Base-by-base conservation (phyloP, 2,113 vertebrate species). In the Perca schrenkii region DNA sequence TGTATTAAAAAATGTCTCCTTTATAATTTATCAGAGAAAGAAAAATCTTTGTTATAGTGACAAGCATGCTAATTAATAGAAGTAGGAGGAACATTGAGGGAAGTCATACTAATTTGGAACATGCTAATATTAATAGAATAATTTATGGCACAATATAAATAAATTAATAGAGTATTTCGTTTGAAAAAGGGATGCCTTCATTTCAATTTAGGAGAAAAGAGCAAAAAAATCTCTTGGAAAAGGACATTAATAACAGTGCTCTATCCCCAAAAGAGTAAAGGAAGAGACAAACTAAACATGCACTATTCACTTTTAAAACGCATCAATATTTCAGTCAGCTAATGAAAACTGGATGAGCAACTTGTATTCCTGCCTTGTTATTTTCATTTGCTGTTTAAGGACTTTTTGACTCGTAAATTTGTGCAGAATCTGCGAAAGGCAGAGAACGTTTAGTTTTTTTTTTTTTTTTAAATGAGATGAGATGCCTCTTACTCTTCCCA, bases 61-160 rank as follows among this genome's bases (percentile, higher is more conserved):
- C 94, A 93, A 85, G 91, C 92, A 91, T 91, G 91, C 95, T 95
- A 95, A 96, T 96, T 94, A 94, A 93, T 93, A 92, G 93, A 93
- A 94, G 91, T 89, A 86, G 90, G 93, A 91, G 77, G 91, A 92
- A 93, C 88, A 92, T 74, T 84, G 89, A 90, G 91, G 92, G 92
- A 91, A 93, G 87, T 92, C 88, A 89, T 93, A 91, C 92, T 95
- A 94, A 96, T 95, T 94, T 95, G 93, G 92, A 94, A 90, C 94
- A 86, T 94, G 93, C 94, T 94, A 95, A 95, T 95, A 95, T 95
- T 96, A 96, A 96, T 95, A 95, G 95, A 96, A 96, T 96, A 95
- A 96, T 96, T 95, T 93, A 96, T 95, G 92, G 84, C 60, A 16
- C 84, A 91, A 93, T 95, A 95, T 96, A 94, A 95, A 96, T 96